Evolutionary conservation across 2,888 invertebrate species (phyloP).

Genomic region (Cynaeus angustus): DNA sequence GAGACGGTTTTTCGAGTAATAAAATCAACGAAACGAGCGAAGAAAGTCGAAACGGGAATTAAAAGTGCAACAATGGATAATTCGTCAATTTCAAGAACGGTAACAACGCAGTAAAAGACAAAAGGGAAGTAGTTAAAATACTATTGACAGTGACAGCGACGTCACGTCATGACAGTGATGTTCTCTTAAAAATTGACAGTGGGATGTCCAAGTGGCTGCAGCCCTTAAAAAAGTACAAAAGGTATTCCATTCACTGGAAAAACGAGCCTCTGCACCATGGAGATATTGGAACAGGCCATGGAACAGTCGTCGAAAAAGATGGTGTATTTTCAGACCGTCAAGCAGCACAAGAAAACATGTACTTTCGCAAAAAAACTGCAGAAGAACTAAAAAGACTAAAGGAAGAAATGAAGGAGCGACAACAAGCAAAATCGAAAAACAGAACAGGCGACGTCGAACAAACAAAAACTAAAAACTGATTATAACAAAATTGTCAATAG

Average conservation of each 20-base stretch:
- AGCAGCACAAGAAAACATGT: slow-evolving; percentile 43
- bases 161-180: background rate
- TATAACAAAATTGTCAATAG: background rate
- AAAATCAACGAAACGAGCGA: slow-evolving; percentile 24
- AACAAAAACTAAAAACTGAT: background rate
- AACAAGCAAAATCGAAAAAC: background rate
- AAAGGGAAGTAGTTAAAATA: no score
- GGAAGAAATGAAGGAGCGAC: slow-evolving; percentile 6
- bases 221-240: background rate
- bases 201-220: slow-evolving; percentile 1
- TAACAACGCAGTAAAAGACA: background rate
- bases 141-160: no score
- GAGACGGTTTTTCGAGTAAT: slow-evolving; percentile 17
- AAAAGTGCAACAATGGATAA: slow-evolving; percentile 2
- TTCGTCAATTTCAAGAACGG: background rate
- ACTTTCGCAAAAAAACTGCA: slow-evolving; percentile 35
- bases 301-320: slow-evolving; percentile 30
- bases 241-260: background rate
- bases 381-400: slow-evolving; percentile 39
- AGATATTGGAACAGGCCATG: slow-evolving; percentile 10
- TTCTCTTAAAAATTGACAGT: background rate
- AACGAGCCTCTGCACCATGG: background rate
- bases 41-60: background rate
- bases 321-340: slow-evolving; percentile 43
- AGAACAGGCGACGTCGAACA: background rate